These are phyloP conservation scores for Dolichotis patagonum DNA, from an alignment of 2,113 vertebrate species.

Conservation along the genomic window DNA sequence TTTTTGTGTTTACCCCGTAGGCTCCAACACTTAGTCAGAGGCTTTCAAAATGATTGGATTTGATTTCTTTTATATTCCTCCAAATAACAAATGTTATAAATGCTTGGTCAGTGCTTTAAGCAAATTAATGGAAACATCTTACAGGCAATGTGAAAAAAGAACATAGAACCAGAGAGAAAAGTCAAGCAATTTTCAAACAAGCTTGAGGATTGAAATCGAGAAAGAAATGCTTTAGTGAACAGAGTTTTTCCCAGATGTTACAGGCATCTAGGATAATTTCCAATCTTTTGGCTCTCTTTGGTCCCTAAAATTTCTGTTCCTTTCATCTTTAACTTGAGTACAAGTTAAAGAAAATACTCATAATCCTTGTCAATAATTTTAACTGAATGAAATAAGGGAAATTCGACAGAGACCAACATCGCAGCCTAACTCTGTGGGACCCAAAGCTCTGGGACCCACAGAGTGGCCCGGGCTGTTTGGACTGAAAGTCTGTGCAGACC, in stretches of 20 bases:
- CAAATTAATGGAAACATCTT: slow-evolving; percentile 74
- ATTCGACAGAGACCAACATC: no score
- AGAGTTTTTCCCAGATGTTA: neutral
- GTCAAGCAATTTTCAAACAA: slow-evolving; percentile 64
- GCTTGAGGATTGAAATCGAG: slow-evolving; percentile 16
- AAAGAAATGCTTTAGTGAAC: slow-evolving; percentile 50
- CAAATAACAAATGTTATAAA: slow-evolving; percentile 71
- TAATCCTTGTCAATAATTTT: neutral
- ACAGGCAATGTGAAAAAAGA: slow-evolving; percentile 52
- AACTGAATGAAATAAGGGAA: no score
- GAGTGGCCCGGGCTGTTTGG: no score
- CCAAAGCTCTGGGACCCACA: no score
- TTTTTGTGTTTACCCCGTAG: slow-evolving; percentile 71
- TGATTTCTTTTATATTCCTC: slow-evolving; percentile 75
- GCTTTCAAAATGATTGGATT: slow-evolving; percentile 71
- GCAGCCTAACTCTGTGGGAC: no score
- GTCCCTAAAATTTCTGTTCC: slow-evolving; percentile 11
- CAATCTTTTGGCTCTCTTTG: neutral
- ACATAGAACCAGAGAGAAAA: slow-evolving; percentile 49
- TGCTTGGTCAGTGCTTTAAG: slow-evolving; percentile 72
- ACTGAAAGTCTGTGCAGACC: no score
- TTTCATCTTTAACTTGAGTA: slow-evolving; percentile 25
- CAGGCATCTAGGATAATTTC: neutral
- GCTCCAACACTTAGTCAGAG: slow-evolving; percentile 54
- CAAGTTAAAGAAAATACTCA: neutral